Evolutionary conservation across 2,888 invertebrate species (phyloP).

Genomic region (Ramazzottius varieornatus): DNA sequence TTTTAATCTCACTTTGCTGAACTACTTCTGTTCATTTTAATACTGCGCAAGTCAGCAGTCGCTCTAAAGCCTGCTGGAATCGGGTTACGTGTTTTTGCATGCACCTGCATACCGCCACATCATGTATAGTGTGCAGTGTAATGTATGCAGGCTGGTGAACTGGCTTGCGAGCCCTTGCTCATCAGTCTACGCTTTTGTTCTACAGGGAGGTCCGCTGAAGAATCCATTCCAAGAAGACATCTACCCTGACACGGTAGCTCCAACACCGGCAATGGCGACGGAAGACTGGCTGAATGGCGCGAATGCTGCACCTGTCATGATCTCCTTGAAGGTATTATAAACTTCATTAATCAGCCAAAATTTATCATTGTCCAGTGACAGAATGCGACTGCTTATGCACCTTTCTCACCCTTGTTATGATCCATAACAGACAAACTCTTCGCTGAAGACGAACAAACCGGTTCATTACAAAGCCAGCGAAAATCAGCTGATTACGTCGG

Average conservation of each 20-base stretch:
- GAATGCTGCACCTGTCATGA: slow-evolving; percentile 64
- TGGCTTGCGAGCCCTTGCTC: too few species aligned
- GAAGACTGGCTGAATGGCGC: slow-evolving; percentile 72
- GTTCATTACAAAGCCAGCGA: slow-evolving; percentile 32
- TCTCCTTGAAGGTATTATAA: slow-evolving; percentile 47
- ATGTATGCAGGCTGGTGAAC: too few species aligned
- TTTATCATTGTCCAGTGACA: neutral
- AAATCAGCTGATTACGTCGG: slow-evolving; percentile 28
- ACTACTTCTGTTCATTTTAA: too few species aligned
- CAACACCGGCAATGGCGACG: slow-evolving; percentile 58
- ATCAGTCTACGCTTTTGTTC: too few species aligned
- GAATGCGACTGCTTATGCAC: neutral
- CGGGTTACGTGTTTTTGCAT: too few species aligned
- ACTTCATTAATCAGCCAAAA: slow-evolving; percentile 7
- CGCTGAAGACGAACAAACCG: slow-evolving; percentile 27
- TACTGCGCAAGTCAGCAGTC: too few species aligned
- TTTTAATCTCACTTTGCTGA: too few species aligned
- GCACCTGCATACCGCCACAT: too few species aligned
- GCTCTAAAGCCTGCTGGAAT: too few species aligned
- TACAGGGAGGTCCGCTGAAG: too few species aligned
- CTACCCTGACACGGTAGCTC: slow-evolving; percentile 77
- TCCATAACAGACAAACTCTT: neutral
- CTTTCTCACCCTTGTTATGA: neutral
- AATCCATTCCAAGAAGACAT: slow-evolving; percentile 89
- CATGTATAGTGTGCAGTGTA: too few species aligned